Base-by-base conservation (phyloP, 2,797 vertebrate species). In the Florisuga fusca region DNA sequence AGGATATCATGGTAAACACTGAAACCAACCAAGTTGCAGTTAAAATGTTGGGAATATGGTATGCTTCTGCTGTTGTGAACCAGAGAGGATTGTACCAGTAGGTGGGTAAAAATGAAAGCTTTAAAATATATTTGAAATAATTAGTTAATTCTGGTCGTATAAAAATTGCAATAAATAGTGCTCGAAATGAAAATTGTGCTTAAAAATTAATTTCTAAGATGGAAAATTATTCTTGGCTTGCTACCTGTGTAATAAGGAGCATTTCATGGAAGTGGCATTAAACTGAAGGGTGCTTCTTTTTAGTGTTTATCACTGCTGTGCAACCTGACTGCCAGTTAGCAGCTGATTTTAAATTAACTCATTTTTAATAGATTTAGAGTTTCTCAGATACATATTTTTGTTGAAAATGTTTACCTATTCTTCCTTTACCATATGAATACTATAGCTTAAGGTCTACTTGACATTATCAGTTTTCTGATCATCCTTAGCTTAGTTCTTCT, bases 1-100 rank as follows among this genome's bases (percentile, higher is more conserved):
- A 93, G 76, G 91, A 68, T 34, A 17, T 20, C 41, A n/a, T 81
- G 58, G 87, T 92, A 34, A 89, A 14, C 41, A 33, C 80, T 74
- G 54, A 20, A 68, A 1, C 29, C 27, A 33, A 17, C 55, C 31
- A 15, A 31, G 79, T 51, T 54, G 79, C 81, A 43, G 84, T 92
- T 96, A 98, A 97, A 97, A 98, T 98, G 98, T 97, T 95, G 97
- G 97, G 98, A 99, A 97, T 97, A 99, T 99, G 98, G 97, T 99
- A 98, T 99, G 98, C 98, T 98, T 98, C 96, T 97, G 98, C 97
- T 99, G 98, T 98, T 99, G 98, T 97, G 98, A 98, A 57, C 98
- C 98, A 97, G 98, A 98, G 82, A 99, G 98, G 98, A 98, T 99
- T 83, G 97, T 97, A 92, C 98, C 98, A 94, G 67, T 98, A 98